phyloP scores from a whole-genome alignment of 2,113 vertebrate species.

The Redunca redunca region DNA sequence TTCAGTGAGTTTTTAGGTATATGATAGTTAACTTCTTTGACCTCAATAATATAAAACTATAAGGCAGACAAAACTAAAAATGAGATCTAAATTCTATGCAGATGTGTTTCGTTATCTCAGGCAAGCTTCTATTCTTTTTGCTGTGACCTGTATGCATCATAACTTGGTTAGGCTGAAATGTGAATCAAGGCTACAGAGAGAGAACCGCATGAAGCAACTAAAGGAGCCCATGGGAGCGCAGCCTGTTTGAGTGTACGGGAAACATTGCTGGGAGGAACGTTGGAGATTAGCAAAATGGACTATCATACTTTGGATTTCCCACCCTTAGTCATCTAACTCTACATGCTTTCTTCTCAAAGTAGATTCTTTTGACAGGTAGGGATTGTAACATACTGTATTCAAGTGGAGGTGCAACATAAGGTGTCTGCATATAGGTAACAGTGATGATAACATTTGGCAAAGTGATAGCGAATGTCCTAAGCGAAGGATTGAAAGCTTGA shows the following conservation, averaged over 20 bases:
- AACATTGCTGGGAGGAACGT: not conserved
- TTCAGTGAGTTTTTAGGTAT: not conserved
- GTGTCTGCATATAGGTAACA: not conserved
- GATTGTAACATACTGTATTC: not conserved
- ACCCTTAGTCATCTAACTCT: not conserved
- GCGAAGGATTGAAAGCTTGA: not conserved
- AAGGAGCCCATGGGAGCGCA: accelerated
- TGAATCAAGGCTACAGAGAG: not conserved
- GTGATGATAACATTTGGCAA: not conserved
- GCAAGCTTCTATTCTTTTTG: not conserved
- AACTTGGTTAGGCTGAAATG: not conserved
- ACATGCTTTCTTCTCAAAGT: not conserved
- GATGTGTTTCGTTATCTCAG: not conserved
- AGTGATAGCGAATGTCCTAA: not conserved
- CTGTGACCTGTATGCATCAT: not conserved
- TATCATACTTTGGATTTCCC: not conserved
- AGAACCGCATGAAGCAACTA: not conserved
- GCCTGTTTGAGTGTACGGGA: accelerated
- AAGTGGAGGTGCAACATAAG: not conserved
- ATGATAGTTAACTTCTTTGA: not conserved
- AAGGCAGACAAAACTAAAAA: not conserved
- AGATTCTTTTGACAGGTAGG: not conserved
- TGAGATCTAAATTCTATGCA: not conserved
- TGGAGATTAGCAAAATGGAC: accelerated
- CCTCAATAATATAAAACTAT: not conserved